Base-by-base conservation (phyloP, 1,140 invertebrate genomes). In the Trichoplusia ni region DNA sequence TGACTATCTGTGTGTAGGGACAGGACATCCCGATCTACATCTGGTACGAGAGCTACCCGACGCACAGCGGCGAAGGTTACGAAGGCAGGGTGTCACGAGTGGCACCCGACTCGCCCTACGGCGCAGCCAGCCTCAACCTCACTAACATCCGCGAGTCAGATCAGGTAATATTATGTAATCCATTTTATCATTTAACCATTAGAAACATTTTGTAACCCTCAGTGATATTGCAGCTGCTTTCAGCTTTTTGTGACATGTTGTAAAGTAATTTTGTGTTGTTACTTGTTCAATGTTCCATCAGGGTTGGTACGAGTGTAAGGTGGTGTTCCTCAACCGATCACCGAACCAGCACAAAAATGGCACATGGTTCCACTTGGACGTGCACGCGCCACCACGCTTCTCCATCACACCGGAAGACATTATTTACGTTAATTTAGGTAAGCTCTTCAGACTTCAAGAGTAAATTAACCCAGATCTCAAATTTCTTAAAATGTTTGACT, bases 291-390 rank as follows among this genome's bases (percentile, higher is more conserved):
- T n/a, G n/a, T n/a, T n/a, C 53, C 29, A 29, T 33, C 69, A 89
- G 91, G 98, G 98, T 79, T 98, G 97, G 97, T 99, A 99, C 92
- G 96, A 98, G 90, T 99, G 98, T 91, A 97, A 97, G 91, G 96
- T 98, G 82, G 96, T 97, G 83, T 98, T 98, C 92, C 95, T 98
- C 90, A 98, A 98, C 90, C 95, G 97, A 64, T 96, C 96, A 69
- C 97, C 97, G 67, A 96, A 96, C 89, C 94, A 94, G 82, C 93
- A 95, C 92, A 95, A 97, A 92, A 95, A 98, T 93, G 97, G 97
- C 70, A 98, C 97, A 78, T 98, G 97, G 97, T 97, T 98, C 90
- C 97, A 98, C 91, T 93, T 99, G 81, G 97, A 98, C 91, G 97
- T 99, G 81, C 97, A 98, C 92, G 95, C 95, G 82, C 97, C 98